Evolutionary conservation across 1,140 invertebrate species (phyloP).

Genomic region (Vanessa atalanta): DNA sequence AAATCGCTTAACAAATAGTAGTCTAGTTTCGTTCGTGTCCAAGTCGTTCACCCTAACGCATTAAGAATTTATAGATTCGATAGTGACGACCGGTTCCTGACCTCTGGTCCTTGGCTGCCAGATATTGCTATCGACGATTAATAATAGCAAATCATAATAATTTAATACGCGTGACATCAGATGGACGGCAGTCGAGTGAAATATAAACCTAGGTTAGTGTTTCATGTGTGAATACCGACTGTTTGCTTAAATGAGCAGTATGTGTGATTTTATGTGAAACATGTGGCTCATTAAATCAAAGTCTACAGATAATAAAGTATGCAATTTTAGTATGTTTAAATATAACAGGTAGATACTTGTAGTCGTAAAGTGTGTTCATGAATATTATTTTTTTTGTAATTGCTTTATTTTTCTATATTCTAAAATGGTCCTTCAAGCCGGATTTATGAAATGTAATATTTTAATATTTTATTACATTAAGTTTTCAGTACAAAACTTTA

Average conservation of each 20-base stretch:
- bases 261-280: background rate
- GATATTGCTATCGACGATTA: constrained; percentile 11
- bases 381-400: too few relatives aligned
- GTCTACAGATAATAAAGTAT: background rate
- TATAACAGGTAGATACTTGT: background rate
- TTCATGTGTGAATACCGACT: background rate
- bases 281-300: background rate
- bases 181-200: background rate
- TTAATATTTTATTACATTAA: background rate
- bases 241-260: background rate
- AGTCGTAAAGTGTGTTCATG: too few relatives aligned
- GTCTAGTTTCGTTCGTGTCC: constrained; percentile 26
- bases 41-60: constrained; percentile 22
- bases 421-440: background rate
- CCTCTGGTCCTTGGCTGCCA: constrained; percentile 12
- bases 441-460: background rate
- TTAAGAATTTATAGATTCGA: constrained; percentile 30
- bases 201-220: constrained; percentile 9
- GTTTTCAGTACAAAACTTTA: background rate
- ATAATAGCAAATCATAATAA: constrained; percentile 11
- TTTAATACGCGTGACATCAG: background rate
- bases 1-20: constrained; percentile 11
- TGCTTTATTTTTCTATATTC: too few relatives aligned
- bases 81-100: constrained; percentile 10
- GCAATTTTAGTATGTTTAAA: background rate